Percentiles rank a stretch among this genome's conserved stretches.
Conservation (phyloP, 2,113 vertebrate species). For the Scophthalmus maximus region DNA sequence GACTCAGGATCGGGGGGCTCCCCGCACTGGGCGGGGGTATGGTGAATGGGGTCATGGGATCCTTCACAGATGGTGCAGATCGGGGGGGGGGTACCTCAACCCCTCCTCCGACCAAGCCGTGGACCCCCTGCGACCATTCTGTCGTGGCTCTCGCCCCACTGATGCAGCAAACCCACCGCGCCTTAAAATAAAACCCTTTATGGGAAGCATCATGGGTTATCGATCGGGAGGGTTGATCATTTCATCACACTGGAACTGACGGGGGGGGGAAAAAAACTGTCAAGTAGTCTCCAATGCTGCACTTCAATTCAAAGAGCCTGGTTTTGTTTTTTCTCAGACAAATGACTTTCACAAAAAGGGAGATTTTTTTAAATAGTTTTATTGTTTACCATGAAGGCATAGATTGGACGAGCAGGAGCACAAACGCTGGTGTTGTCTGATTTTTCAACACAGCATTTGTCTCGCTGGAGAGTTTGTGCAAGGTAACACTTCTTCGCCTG, state of each 20-base stretch:
- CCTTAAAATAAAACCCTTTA: constrained; percentile 46
- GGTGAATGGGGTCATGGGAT: constrained; percentile 78
- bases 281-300: constrained; percentile 1
- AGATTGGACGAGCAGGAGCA: constrained; percentile 2
- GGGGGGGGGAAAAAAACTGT: constrained; percentile 27
- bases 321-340: constrained; percentile 3
- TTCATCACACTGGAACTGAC: constrained; percentile 40
- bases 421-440: neutral
- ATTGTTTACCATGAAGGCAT: neutral
- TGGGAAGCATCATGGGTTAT: constrained; percentile 42
- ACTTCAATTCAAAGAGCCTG: neutral
- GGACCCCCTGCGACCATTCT: constrained; percentile 16
- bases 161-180: constrained; percentile 24
- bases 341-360: constrained; percentile 8
- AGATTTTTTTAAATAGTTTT: neutral
- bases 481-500: neutral
- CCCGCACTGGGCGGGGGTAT: constrained; percentile 45
- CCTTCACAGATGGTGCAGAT: constrained; percentile 74
- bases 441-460: constrained; percentile 18
- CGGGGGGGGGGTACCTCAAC: constrained; percentile 47
- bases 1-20: constrained; percentile 40
- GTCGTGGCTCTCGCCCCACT: neutral
- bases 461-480: neutral
- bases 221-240: constrained; percentile 27
- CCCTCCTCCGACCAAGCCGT: constrained; percentile 35